Conservation (phyloP, 2,113 vertebrate species). For the Nibea coibor region DNA sequence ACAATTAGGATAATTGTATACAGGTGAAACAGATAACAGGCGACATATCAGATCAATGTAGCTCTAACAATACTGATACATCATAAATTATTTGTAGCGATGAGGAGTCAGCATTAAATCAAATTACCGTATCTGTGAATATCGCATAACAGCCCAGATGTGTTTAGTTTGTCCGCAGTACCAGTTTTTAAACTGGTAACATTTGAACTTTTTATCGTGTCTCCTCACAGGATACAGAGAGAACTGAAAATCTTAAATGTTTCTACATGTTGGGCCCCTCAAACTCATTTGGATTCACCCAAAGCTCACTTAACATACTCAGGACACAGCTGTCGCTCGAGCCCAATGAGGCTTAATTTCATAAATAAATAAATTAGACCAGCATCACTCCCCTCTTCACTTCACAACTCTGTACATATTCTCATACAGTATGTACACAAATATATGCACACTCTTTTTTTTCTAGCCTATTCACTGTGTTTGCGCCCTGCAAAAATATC, state of each 20-base stretch:
- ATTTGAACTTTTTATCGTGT: constrained; percentile 11
- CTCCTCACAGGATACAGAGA: constrained; percentile 7
- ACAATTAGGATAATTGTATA: constrained; percentile 22
- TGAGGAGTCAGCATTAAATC: constrained; percentile 26
- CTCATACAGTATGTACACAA: constrained; percentile 67
- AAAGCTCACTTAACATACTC: constrained; percentile 30
- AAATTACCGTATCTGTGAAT: constrained; percentile 20
- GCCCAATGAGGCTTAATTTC: constrained; percentile 45
- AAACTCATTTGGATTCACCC: constrained; percentile 21
- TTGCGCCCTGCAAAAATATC: constrained; percentile 43
- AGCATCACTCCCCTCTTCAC: constrained; percentile 41
- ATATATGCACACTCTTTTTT: constrained; percentile 53
- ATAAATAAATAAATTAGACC: constrained; percentile 83
- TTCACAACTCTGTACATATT: constrained; percentile 53
- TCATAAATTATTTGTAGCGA: constrained; percentile 27
- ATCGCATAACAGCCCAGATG: constrained; percentile 13
- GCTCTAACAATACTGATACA: constrained; percentile 31
- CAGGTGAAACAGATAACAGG: constrained; percentile 24
- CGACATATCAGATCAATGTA: constrained; percentile 22
- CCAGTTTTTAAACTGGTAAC: constrained; percentile 8
- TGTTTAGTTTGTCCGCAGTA: constrained; percentile 7
- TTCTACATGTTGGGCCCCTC: neutral
- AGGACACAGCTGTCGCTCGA: constrained; percentile 51
- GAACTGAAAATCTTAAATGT: neutral
- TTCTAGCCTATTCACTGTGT: constrained; percentile 27